phyloP scores from a whole-genome alignment of 2,113 vertebrate genomes.

The Clarias batrachus region DNA sequence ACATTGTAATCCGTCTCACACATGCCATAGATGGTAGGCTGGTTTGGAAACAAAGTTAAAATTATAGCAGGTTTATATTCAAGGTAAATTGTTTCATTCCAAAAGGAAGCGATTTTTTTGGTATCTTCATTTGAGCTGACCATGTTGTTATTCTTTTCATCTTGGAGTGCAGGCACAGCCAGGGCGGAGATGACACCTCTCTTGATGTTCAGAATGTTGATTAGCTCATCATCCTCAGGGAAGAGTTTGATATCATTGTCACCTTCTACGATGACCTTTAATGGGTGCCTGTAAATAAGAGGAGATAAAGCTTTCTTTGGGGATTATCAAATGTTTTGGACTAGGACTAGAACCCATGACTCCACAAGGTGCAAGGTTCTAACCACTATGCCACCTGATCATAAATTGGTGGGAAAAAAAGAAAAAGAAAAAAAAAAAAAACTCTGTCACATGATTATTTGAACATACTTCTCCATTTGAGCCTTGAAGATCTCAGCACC shows the following conservation, averaged over 20 bases:
- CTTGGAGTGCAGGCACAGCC: conserved; percentile 79
- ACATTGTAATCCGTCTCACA: conserved; percentile 78
- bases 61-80: background rate
- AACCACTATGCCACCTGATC: no score
- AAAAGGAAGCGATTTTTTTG: background rate
- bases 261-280: conserved; percentile 79
- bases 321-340: background rate
- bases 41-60: conserved; percentile 17
- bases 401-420: no score
- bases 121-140: conserved; percentile 45
- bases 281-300: conserved; percentile 72
- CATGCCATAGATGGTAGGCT: conserved; percentile 89
- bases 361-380: no score
- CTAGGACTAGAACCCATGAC: no score
- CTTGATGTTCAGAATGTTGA: conserved; percentile 89
- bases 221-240: conserved; percentile 80
- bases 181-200: conserved; percentile 90
- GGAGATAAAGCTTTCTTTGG: background rate
- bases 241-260: conserved; percentile 79
- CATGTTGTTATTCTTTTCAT: conserved; percentile 70
- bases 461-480: conserved; percentile 83
- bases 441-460: background rate
- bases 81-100: background rate
- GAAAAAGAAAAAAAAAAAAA: background rate
- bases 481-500: conserved; percentile 80